Conservation (phyloP, 2,888 invertebrate genomes). For the Hybos culiciformis region DNA sequence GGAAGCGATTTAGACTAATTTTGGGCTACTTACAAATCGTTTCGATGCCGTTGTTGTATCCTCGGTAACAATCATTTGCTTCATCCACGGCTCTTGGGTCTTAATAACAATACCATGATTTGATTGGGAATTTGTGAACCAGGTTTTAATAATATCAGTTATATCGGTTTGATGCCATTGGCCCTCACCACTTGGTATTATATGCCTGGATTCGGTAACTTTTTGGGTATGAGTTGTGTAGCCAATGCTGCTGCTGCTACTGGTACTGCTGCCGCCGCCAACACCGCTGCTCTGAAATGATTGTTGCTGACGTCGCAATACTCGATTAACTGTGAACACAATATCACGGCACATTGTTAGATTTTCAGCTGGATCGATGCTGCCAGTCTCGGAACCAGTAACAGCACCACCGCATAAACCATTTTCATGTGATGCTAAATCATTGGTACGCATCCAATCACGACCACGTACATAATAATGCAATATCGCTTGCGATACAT, state of each 20-base stretch:
- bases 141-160: constrained; percentile 58
- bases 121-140: constrained; percentile 59
- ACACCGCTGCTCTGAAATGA: constrained; percentile 20
- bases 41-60: constrained; percentile 38
- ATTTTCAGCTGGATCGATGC: too few relatives aligned
- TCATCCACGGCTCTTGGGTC: constrained; percentile 47
- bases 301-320: constrained; percentile 20
- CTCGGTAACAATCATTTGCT: constrained; percentile 54
- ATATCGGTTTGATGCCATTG: constrained; percentile 62
- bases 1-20: neutral
- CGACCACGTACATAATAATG: constrained; percentile 30
- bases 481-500: constrained; percentile 26
- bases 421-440: constrained; percentile 6
- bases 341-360: too few relatives aligned
- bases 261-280: too few relatives aligned
- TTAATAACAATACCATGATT: constrained; percentile 67
- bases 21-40: constrained; percentile 32
- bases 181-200: constrained; percentile 28
- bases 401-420: neutral
- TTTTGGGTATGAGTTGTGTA: constrained; percentile 25
- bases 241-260: too few relatives aligned
- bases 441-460: constrained; percentile 27
- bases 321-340: constrained; percentile 25
- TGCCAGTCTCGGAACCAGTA: neutral
- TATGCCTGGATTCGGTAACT: constrained; percentile 24